Evolutionary conservation across 2,113 vertebrate species (phyloP), one percentile per base, ranked within the genome.

Genomic region (Osmerus eperlanus): DNA sequence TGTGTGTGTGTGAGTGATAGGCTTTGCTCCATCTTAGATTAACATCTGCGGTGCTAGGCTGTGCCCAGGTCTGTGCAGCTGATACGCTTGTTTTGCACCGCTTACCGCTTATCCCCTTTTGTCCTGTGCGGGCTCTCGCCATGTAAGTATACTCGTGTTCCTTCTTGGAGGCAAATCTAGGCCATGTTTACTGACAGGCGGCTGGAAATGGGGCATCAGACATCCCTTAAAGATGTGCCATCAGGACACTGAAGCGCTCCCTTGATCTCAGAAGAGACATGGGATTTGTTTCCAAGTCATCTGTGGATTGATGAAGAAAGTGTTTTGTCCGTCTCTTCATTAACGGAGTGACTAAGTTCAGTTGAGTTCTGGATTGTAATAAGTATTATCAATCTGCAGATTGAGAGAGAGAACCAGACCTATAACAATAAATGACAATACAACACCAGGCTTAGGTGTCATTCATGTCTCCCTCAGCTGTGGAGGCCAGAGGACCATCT

Each of bases 161-260:
- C 62, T 32, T 74, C 36, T 28, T 7, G 63, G 21, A 78, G 47
- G 14, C 54, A 21, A 82, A 77, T 78, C 28, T 76, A 68, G 78
- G 78, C 66, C 71, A 60, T 81, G 65, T 76, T 83, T 80, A 74
- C 62, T 51, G 72, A 81, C 77, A 75, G 59, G 71, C 29, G 74
- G 71, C 59, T 83, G 36, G 18, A 81, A 78, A 81, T 74, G 67
- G 71, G 71, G 59, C 75, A 70, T 79, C 67, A 70, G 52, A 81
- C 6, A 14, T 71, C 70, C 32, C 73, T 74, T 72, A 68, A 74
- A 84, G 71, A 72, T 68, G 55, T 73, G 36, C 64, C 36, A 76
- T 79, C 28, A 62, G 65, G 65, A 72, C 73, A 71, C 65, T 65
- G 18, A 70, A 66, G 61, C 67, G 65, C 16, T 19, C 32, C 16